Conservation (phyloP, 1,140 invertebrate genomes). For the Cherax destructor region DNA sequence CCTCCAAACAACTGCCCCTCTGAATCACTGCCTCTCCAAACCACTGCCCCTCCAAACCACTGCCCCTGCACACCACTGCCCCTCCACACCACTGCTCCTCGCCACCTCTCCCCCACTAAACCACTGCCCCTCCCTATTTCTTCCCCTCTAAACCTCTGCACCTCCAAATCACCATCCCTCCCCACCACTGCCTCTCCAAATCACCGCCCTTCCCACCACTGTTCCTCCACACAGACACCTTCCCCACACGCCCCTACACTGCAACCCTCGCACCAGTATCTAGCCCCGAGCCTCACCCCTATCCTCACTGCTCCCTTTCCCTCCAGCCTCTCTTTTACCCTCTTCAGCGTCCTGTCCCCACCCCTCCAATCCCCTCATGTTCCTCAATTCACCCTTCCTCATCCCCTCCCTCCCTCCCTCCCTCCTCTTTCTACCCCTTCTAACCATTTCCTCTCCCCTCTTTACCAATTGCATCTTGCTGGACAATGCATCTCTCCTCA, state of each 20-base stretch:
- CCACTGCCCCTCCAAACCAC: too few relatives aligned
- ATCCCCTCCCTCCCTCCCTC: too few relatives aligned
- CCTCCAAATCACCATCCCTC: background rate
- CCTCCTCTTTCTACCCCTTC: too few relatives aligned
- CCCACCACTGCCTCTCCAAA: background rate
- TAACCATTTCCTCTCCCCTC: background rate
- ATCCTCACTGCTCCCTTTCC: background rate
- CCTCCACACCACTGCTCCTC: too few relatives aligned
- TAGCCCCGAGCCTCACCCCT: background rate
- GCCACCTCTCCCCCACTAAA: too few relatives aligned
- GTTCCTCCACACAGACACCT: too few relatives aligned
- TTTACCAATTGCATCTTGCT: background rate
- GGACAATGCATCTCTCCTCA: background rate
- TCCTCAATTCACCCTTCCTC: too few relatives aligned
- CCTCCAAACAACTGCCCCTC: too few relatives aligned
- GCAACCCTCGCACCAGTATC: slow-evolving; percentile 29
- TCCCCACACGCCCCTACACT: background rate
- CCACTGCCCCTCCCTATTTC: too few relatives aligned
- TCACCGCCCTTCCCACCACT: background rate
- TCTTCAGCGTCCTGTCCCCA: background rate
- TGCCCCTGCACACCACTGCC: too few relatives aligned
- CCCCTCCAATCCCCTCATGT: background rate
- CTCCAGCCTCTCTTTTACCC: background rate
- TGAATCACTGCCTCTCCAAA: too few relatives aligned
- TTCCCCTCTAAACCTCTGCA: too few relatives aligned